These are phyloP conservation scores for Morpho helenor DNA, from an alignment of 2,888 invertebrate species.

Conservation along the genomic window DNA sequence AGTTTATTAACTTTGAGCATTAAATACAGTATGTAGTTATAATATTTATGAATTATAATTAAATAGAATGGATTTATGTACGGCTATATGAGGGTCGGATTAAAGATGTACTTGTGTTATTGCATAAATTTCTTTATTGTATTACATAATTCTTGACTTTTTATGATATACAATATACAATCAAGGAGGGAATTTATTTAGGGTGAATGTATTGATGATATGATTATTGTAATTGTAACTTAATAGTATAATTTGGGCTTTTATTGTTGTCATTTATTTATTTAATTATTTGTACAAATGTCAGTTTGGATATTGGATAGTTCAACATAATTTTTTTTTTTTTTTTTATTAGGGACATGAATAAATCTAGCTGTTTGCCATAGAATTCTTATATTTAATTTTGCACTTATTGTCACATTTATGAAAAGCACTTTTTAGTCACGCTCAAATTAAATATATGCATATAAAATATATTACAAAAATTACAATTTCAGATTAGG, in stretches of 20 bases:
- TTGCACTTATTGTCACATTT: too few species aligned
- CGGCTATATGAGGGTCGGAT: conserved; percentile 26
- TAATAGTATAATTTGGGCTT: background rate
- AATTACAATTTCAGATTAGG: too few species aligned
- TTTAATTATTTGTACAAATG: too few species aligned
- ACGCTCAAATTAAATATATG: too few species aligned
- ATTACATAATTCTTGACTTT: conserved; percentile 1
- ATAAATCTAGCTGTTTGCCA: too few species aligned
- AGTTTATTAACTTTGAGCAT: conserved; percentile 1
- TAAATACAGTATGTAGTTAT: conserved; percentile 7
- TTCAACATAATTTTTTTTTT: too few species aligned
- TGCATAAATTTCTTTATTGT: background rate
- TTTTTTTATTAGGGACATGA: too few species aligned
- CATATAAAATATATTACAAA: too few species aligned
- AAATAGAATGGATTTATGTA: conserved; percentile 11
- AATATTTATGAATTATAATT: conserved; percentile 3
- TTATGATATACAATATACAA: background rate
- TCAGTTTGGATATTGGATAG: too few species aligned
- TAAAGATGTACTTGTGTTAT: conserved; percentile 23
- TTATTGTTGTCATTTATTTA: too few species aligned
- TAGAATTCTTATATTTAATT: too few species aligned
- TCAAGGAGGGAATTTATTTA: background rate
- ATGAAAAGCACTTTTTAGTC: too few species aligned
- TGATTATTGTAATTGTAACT: background rate
- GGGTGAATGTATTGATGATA: background rate